These are phyloP conservation scores for Neoaliturus tenellus DNA, from an alignment of 2,888 invertebrate species.

Conservation along the genomic window DNA sequence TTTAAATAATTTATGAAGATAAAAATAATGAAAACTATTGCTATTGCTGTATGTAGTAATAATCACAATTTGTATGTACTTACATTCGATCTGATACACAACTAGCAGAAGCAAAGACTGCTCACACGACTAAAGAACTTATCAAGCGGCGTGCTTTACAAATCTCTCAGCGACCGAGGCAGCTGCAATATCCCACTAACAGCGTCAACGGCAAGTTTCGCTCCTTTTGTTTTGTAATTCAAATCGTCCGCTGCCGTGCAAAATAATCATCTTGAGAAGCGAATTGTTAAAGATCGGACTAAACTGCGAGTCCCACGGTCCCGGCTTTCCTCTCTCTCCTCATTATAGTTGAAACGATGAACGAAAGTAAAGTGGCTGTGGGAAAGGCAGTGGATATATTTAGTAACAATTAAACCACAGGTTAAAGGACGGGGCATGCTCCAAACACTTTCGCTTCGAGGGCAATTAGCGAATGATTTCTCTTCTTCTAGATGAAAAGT, in stretches of 20 bases:
- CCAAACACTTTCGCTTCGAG: background rate
- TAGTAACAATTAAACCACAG: constrained; percentile 1
- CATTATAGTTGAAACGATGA: background rate
- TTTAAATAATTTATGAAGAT: too few relatives aligned
- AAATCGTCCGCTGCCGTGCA: constrained; percentile 12
- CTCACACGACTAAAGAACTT: too few relatives aligned
- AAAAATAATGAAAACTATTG: too few relatives aligned
- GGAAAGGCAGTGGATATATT: background rate
- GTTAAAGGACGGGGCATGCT: background rate
- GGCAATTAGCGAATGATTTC: background rate
- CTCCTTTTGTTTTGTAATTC: constrained; percentile 22
- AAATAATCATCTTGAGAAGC: background rate
- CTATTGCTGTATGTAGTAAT: too few relatives aligned
- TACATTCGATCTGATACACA: too few relatives aligned
- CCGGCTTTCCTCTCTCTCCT: background rate
- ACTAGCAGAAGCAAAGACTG: too few relatives aligned
- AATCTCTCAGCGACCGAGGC: background rate
- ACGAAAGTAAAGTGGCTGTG: background rate
- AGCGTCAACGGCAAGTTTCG: background rate
- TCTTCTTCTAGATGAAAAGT: background rate
- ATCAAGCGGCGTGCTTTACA: too few relatives aligned
- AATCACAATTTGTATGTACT: too few relatives aligned
- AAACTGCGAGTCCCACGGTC: background rate
- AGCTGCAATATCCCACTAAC: background rate
- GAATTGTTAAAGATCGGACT: background rate